Conservation (phyloP, 2,113 vertebrate species). For the Plecturocebus donacophilus region DNA sequence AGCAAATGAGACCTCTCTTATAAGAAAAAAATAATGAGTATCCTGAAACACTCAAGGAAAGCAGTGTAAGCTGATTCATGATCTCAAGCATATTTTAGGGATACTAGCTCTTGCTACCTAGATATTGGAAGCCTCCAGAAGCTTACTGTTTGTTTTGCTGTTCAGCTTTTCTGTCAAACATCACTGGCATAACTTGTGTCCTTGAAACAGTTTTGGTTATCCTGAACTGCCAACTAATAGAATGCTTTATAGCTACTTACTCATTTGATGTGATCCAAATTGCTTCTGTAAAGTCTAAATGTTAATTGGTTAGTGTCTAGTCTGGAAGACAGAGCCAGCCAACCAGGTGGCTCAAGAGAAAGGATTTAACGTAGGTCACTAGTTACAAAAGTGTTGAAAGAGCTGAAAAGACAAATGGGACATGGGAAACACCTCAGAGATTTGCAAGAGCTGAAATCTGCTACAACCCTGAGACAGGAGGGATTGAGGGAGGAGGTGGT, state of each 20-base stretch:
- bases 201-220: not conserved
- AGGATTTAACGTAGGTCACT: too few relatives aligned
- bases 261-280: not conserved
- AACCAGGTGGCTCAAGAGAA: not conserved
- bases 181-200: not conserved
- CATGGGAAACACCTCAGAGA: not conserved
- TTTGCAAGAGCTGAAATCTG: not conserved
- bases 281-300: not conserved
- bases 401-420: not conserved
- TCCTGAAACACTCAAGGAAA: not conserved
- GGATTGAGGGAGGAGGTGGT: too few relatives aligned
- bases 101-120: not conserved
- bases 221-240: not conserved
- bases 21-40: not conserved
- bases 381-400: not conserved
- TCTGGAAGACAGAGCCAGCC: not conserved
- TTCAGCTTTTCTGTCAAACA: not conserved
- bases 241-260: not conserved
- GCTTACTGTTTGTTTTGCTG: not conserved
- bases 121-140: not conserved
- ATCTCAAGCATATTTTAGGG: not conserved
- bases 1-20: not conserved
- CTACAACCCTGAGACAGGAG: too few relatives aligned
- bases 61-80: not conserved
- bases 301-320: not conserved